Conservation (phyloP, 2,888 invertebrate species). For the Panorpa germanica region DNA sequence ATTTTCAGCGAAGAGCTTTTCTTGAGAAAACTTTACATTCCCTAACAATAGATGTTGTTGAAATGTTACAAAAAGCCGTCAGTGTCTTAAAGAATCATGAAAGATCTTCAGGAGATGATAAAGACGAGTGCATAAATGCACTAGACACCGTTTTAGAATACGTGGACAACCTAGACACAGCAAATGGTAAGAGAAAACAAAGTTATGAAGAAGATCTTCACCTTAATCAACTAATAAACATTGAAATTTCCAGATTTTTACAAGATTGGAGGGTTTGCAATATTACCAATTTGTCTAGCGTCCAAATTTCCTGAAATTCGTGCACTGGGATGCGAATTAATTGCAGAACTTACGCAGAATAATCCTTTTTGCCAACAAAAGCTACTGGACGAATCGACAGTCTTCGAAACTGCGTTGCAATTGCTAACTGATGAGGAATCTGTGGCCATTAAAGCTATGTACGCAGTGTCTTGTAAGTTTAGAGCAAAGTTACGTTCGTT, state of each 20-base stretch:
- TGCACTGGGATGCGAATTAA: constrained; percentile 40
- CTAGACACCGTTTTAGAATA: constrained; percentile 47
- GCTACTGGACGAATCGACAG: constrained; percentile 41
- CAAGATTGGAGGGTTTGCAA: constrained; percentile 62
- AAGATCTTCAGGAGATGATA: constrained; percentile 28
- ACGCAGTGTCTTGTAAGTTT: constrained; percentile 60
- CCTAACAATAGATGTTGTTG: constrained; percentile 48
- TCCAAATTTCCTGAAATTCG: constrained; percentile 40
- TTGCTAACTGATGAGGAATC: constrained; percentile 33
- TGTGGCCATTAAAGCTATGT: constrained; percentile 48
- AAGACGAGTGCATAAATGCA: constrained; percentile 36
- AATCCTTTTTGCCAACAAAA: constrained; percentile 63
- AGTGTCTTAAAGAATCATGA: constrained; percentile 31
- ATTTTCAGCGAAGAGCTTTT: constrained; percentile 44
- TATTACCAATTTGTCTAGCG: constrained; percentile 47
- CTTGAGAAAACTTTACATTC: constrained; percentile 49
- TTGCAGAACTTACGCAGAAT: constrained; percentile 71
- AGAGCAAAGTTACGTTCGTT: too few species aligned
- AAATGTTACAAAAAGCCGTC: constrained; percentile 42
- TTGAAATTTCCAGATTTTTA: constrained; percentile 42
- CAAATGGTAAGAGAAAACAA: constrained; percentile 38
- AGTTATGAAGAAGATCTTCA: not conserved
- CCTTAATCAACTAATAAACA: constrained; percentile 2
- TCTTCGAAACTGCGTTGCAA: constrained; percentile 40
- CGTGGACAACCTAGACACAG: constrained; percentile 58